These are phyloP conservation scores for Gymnarchus niloticus DNA, from an alignment of 2,113 vertebrate genomes.

Conservation along the genomic window DNA sequence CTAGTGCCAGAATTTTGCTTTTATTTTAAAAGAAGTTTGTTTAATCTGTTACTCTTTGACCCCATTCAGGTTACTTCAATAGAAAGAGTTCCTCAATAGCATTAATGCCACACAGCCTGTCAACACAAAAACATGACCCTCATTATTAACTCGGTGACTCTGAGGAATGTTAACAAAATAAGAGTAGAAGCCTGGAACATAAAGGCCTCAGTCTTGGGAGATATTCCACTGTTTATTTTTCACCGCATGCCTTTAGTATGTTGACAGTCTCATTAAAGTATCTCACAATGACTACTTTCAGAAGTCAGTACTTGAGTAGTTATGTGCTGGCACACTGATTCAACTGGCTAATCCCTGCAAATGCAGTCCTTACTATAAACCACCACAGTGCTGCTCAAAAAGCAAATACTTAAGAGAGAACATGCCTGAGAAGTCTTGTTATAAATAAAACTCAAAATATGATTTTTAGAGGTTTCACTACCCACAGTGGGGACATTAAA, in stretches of 20 bases:
- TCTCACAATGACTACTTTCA: conserved; percentile 52
- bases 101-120: background rate
- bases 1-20: background rate
- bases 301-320: conserved; percentile 15
- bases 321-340: conserved; percentile 9
- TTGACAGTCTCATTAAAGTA: conserved; percentile 37
- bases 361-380: background rate
- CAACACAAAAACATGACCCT: conserved; percentile 19
- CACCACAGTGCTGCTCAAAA: background rate
- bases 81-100: background rate
- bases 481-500: background rate
- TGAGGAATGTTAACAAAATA: conserved; percentile 23
- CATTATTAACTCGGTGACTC: conserved; percentile 30
- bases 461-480: no score
- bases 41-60: background rate
- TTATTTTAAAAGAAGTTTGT: background rate
- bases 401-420: background rate
- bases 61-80: background rate
- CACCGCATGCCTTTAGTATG: conserved; percentile 43
- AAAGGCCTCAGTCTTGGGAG: conserved; percentile 27
- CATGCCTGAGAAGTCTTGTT: background rate
- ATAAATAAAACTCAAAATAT: background rate
- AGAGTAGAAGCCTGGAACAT: conserved; percentile 26
- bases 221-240: conserved; percentile 49
- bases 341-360: conserved; percentile 33